Percentiles rank a stretch among this genome's conserved stretches.
These are phyloP conservation scores for Opisthograptis luteolata DNA, from an alignment of 2,888 invertebrate species.

Conservation along the genomic window DNA sequence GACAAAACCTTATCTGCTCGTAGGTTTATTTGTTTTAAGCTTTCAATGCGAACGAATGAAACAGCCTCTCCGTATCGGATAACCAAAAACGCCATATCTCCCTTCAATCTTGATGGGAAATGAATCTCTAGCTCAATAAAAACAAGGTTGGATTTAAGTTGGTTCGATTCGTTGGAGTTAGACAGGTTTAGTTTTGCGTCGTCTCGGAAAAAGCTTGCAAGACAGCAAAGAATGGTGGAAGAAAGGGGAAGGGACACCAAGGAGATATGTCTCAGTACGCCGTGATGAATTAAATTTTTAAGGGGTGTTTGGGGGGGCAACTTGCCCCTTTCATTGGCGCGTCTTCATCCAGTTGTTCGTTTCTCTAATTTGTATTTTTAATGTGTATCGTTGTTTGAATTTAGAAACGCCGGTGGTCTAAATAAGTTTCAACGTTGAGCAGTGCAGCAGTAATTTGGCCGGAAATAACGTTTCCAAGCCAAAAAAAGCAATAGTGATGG, in stretches of 20 bases:
- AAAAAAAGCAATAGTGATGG: too few species aligned
- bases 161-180: conserved; percentile 40
- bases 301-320: conserved; percentile 71
- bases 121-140: accelerated
- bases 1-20: conserved; percentile 75
- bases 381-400: conserved; percentile 44
- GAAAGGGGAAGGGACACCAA: conserved; percentile 78
- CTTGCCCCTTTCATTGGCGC: conserved; percentile 75
- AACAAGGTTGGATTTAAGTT: conserved; percentile 39
- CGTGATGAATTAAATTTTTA: conserved; percentile 85
- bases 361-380: conserved; percentile 77
- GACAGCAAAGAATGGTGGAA: conserved; percentile 82
- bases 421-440: conserved; percentile 1
- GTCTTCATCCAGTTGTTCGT: conserved; percentile 74
- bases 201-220: conserved; percentile 80
- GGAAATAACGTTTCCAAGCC: too few species aligned
- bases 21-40: conserved; percentile 83
- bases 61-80: conserved; percentile 66
- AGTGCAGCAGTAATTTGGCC: too few species aligned
- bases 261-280: conserved; percentile 80
- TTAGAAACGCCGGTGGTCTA: conserved; percentile 4
- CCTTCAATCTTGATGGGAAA: conserved; percentile 12
- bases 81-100: conserved; percentile 49
- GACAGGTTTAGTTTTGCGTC: conserved; percentile 52
- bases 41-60: conserved; percentile 80